Evolutionary conservation across 2,888 invertebrate species (phyloP).

Genomic region (Sepiola atlantica): DNA sequence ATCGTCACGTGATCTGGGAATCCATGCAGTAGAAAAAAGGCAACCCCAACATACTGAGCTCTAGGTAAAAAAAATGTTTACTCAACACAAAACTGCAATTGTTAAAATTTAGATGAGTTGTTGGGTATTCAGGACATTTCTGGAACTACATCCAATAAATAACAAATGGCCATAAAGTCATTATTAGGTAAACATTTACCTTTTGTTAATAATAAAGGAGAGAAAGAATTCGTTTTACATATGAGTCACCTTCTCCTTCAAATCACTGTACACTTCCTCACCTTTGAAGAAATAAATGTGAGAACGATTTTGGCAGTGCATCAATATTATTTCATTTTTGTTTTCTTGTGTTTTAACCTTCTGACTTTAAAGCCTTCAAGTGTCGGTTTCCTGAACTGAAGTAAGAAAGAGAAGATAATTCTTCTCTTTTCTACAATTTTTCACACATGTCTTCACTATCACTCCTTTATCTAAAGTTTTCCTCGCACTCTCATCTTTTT

Average conservation of each 20-base stretch:
- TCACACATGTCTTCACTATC: not conserved
- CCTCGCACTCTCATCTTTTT: not conserved
- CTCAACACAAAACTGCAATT: not conserved
- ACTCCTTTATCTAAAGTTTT: not conserved
- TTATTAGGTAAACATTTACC: not conserved
- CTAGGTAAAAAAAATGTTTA: too few species aligned
- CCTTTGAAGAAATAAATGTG: not conserved
- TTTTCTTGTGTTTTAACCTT: conserved; percentile 1
- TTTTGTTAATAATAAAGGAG: not conserved
- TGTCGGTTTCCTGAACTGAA: not conserved
- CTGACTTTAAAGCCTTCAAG: not conserved
- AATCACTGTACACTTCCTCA: not conserved
- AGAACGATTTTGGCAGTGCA: not conserved
- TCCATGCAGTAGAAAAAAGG: too few species aligned
- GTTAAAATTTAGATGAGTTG: not conserved
- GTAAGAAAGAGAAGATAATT: not conserved
- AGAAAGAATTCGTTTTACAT: not conserved
- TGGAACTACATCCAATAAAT: not conserved
- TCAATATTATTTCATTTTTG: not conserved
- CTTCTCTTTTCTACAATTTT: not conserved
- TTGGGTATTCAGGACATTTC: not conserved
- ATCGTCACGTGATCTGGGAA: too few species aligned
- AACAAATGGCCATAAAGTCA: not conserved
- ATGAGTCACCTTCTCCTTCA: not conserved
- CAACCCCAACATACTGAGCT: too few species aligned